Conservation (phyloP, 1,140 invertebrate genomes). For the Eupristina koningsbergeri region DNA sequence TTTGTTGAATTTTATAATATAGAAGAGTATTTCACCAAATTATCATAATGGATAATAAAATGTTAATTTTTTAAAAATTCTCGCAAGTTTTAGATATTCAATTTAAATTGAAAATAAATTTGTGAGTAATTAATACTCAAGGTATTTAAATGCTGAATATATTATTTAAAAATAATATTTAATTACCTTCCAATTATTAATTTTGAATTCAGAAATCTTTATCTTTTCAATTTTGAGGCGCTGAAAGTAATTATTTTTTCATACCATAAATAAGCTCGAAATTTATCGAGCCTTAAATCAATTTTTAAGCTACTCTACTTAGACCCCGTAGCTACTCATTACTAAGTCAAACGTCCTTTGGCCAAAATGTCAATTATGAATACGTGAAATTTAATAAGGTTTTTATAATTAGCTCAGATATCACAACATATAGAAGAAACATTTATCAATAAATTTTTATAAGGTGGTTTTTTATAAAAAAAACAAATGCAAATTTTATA, state of each 20-base stretch:
- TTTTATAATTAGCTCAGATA: not conserved
- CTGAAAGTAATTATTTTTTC: constrained; percentile 6
- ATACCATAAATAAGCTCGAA: constrained; percentile 7
- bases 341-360: not conserved
- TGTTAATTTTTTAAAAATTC: not conserved
- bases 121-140: not conserved
- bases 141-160: not conserved
- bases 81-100: not conserved
- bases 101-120: not conserved
- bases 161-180: not conserved
- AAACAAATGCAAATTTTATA: too few species aligned
- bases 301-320: constrained; percentile 12
- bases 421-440: not conserved
- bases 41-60: not conserved
- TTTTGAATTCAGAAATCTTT: not conserved
- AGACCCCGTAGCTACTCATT: not conserved
- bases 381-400: not conserved
- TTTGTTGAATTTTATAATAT: not conserved
- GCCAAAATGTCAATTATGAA: constrained; percentile 5
- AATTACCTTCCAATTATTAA: not conserved
- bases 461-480: too few species aligned
- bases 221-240: not conserved
- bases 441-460: too few species aligned
- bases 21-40: not conserved
- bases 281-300: constrained; percentile 40